These are phyloP conservation scores for Sebastes trivittatus DNA, from an alignment of 2,797 vertebrate genomes.

Conservation along the genomic window DNA sequence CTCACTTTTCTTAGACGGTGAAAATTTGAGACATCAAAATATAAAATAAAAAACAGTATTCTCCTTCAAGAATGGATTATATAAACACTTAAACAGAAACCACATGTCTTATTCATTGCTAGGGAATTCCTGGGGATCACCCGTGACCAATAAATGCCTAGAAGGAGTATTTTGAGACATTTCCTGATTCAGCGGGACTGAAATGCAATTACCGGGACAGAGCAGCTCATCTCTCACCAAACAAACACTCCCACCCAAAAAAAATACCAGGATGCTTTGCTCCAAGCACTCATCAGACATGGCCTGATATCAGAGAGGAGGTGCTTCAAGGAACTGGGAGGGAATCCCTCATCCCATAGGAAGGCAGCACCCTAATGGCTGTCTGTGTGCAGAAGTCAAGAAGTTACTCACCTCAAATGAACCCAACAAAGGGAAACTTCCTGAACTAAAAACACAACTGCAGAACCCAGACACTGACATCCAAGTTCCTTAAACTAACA, in stretches of 20 bases:
- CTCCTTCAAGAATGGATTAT: background rate
- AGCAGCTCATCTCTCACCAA: conserved; percentile 32
- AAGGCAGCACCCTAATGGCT: background rate
- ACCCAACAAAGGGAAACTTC: background rate
- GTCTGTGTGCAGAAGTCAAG: conserved; percentile 8
- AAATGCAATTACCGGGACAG: conserved; percentile 33
- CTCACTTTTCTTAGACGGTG: background rate
- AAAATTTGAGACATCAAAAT: background rate
- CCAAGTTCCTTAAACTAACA: background rate
- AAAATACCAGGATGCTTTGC: conserved; percentile 60
- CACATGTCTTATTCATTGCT: background rate
- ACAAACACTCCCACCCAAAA: conserved; percentile 42
- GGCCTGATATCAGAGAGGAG: conserved; percentile 77
- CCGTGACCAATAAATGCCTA: conserved; percentile 8
- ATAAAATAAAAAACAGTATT: background rate
- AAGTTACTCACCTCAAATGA: conserved; percentile 18
- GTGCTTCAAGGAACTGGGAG: conserved; percentile 55
- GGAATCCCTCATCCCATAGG: conserved; percentile 38
- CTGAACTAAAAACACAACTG: background rate
- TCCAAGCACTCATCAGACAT: conserved; percentile 68
- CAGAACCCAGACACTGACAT: background rate
- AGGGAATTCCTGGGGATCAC: background rate
- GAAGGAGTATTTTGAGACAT: background rate
- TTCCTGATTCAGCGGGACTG: conserved; percentile 40
- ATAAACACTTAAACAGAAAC: background rate